Base-by-base conservation (phyloP, 1,140 invertebrate species). In the Littorina saxatilis region DNA sequence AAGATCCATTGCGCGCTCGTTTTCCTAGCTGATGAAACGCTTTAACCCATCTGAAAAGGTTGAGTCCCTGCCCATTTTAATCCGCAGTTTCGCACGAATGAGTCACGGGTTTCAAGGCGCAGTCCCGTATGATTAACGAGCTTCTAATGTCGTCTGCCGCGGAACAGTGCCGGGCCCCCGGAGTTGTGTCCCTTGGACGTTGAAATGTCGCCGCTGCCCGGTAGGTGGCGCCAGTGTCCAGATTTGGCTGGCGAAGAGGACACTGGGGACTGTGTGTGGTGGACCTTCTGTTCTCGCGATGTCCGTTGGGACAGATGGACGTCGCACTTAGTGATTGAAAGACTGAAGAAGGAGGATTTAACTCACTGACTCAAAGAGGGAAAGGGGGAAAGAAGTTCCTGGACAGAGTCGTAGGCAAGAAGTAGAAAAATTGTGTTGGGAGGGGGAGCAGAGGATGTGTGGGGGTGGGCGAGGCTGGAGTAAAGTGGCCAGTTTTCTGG, bases 11-110 rank as follows among this genome's bases (percentile, higher is more conserved):
- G 55, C 76, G 55, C 58, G n/a, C 40, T 58, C 55, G 76, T 78
- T 66, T 78, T 78, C 23, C 58, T 58, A 78, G 75, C 58, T 63
- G 76, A 78, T 78, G 76, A 78, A 78, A 78, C 76, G 76, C 76
- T 78, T 66, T 78, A 78, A 66, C 76, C 76, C 76, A 29, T 29
- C 52, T 29, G 17, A 77, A 78, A 78, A 78, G 76, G 76, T 78
- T 78, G 37, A 73, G 76, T 78, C 76, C 76, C 50, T 63, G 63
- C 66, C 76, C 55, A 78, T 66, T 78, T 63, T 58, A 63, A 78
- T 63, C 76, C 76, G 55, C 76, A 66, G 52, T 78, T 78, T 78
- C 39, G 55, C 55, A 23, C 55, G 37, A 63, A 63, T 78, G 76
- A 78, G 55, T 78, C 76, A 78, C 55, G 32, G 76, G 17, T 29